Base-by-base conservation (phyloP, 2,797 vertebrate species). In the Alauda arvensis region DNA sequence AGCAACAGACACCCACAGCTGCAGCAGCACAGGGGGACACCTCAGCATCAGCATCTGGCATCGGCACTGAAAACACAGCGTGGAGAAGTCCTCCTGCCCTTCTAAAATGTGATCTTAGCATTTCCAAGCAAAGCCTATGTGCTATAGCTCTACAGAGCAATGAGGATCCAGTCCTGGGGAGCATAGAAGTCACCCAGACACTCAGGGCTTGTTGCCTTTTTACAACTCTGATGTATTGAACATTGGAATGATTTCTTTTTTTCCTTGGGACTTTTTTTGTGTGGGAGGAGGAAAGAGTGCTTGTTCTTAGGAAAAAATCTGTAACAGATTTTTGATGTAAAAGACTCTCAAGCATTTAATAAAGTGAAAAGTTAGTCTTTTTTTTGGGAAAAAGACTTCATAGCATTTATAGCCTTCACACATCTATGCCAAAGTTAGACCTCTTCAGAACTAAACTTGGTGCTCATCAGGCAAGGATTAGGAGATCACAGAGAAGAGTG, bases 341-440 rank as follows among this genome's bases (percentile, higher is more conserved):
- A 88, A 92, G 46, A 68, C 40, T 90, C 55, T 69, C 4, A 2
- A 87, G 53, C 33, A 74, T 76, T 88, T 91, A 76, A 70, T 78
- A 92, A 88, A 90, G 57, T 85, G 90, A 85, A 91, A 94, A 93
- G 56, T 86, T 61, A 71, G 75, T 31, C 53, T 71, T 91, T 88
- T 70, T 33, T 0, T 0, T 15, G 55, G 7, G 1, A 18, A 52
- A 74, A 56, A 57, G n/a, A 9, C 16, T 10, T 49, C 39, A 9
- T 6, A 66, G 25, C 23, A 48, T 67, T 87, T 80, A 75, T 37
- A 81, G 79, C 43, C 59, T 89, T 83, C 51, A 56, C 19, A 45
- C 3, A 11, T 52, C 68, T 72, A 31, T 18, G 74, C 75, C 65
- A 86, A 89, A 92, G 51, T 29, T 49, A 83, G 77, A 84, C 37